These are phyloP conservation scores for Calephelis virginiensis DNA, from an alignment of 1,140 invertebrate species.

Conservation along the genomic window DNA sequence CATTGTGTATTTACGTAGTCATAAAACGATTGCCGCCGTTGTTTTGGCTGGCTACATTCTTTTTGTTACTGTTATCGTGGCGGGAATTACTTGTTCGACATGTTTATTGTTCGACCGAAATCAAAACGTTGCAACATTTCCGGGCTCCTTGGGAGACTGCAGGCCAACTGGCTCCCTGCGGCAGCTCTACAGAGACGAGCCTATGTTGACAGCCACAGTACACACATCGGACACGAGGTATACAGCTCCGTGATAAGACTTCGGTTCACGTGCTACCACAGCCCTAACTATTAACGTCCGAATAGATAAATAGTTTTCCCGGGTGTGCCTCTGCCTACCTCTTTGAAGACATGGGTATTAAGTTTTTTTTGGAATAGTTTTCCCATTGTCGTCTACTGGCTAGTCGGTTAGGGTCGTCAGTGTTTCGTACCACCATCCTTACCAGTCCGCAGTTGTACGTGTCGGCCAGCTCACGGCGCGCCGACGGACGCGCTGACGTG, in stretches of 20 bases:
- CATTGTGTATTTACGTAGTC: conserved; percentile 10
- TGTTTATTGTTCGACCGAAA: conserved; percentile 2
- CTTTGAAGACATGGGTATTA: too few relatives aligned
- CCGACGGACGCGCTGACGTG: not conserved
- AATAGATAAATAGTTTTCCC: too few relatives aligned
- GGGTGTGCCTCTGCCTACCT: too few relatives aligned
- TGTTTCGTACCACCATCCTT: not conserved
- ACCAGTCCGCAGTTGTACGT: not conserved
- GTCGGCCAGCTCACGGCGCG: too few relatives aligned
- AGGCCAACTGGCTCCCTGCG: not conserved
- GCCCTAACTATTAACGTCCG: too few relatives aligned
- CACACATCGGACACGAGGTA: too few relatives aligned
- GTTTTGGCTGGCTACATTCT: conserved; percentile 2
- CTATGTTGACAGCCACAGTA: too few relatives aligned
- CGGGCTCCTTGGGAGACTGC: not conserved
- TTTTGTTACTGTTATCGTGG: conserved; percentile 6
- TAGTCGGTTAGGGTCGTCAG: too few relatives aligned
- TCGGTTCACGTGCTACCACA: too few relatives aligned
- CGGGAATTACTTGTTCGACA: conserved; percentile 5
- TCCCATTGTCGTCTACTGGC: too few relatives aligned
- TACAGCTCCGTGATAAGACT: too few relatives aligned
- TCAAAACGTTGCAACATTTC: not conserved
- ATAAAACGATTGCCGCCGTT: not conserved
- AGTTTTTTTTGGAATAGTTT: too few relatives aligned
- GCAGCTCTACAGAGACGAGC: not conserved